Evolutionary conservation across 2,797 vertebrate species (phyloP).

Genomic region (Orestias chungarensis): DNA sequence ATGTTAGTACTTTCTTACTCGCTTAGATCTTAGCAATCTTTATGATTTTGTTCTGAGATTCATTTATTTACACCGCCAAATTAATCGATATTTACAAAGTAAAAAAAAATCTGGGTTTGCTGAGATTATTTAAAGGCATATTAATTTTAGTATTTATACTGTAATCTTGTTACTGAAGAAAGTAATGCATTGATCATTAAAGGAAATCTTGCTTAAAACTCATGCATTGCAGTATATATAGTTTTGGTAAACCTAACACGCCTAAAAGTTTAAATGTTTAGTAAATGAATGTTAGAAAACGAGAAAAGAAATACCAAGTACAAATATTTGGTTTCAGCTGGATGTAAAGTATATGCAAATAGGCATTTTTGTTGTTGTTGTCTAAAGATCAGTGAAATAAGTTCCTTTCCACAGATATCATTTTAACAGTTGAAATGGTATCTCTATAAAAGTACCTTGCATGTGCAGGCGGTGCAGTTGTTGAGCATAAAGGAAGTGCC

Average conservation of each 20-base stretch:
- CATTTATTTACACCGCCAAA: too few relatives aligned
- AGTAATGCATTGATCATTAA: background rate
- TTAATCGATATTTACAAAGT: too few relatives aligned
- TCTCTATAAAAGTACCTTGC: slow-evolving; percentile 79
- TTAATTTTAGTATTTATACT: too few relatives aligned
- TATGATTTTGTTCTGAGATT: too few relatives aligned
- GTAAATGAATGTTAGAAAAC: background rate
- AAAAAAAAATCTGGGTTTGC: background rate
- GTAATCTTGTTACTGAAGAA: background rate
- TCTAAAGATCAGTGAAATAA: background rate
- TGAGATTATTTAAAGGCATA: too few relatives aligned
- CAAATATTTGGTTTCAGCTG: background rate
- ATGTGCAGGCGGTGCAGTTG: slow-evolving; percentile 92
- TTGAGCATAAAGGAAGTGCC: slow-evolving; percentile 86
- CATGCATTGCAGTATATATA: too few relatives aligned
- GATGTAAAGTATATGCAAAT: background rate
- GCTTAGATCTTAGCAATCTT: too few relatives aligned
- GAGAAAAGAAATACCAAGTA: background rate
- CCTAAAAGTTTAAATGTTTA: background rate
- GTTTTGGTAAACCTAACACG: too few relatives aligned
- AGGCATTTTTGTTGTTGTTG: background rate
- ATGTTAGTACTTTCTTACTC: too few relatives aligned
- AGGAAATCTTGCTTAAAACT: background rate
- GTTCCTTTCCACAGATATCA: too few relatives aligned
- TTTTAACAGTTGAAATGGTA: background rate